Conservation (phyloP, 2,113 vertebrate genomes). For the Chunga burmeisteri region DNA sequence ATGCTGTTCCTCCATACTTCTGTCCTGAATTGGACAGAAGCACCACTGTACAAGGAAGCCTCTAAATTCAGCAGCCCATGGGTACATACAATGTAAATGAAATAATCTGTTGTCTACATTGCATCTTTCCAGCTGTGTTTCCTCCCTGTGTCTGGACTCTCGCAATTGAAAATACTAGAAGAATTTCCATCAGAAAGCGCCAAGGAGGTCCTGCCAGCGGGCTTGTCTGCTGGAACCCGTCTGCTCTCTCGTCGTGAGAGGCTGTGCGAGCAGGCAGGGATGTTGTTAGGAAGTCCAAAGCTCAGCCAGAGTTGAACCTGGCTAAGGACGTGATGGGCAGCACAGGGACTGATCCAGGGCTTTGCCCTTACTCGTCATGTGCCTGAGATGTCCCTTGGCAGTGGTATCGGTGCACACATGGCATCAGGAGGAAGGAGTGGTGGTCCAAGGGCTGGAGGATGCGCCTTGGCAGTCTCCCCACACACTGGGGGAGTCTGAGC, state of each 20-base stretch:
- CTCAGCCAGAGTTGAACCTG: background rate
- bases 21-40: background rate
- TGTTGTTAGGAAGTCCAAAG: background rate
- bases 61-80: background rate
- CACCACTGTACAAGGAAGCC: background rate
- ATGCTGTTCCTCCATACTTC: background rate
- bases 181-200: background rate
- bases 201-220: background rate
- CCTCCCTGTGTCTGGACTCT: background rate
- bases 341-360: background rate
- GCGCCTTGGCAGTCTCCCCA: background rate
- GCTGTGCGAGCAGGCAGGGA: background rate
- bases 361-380: accelerated
- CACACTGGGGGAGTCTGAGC: background rate
- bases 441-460: too few species aligned
- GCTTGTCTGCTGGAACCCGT: background rate
- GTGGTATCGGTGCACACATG: background rate
- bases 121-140: background rate
- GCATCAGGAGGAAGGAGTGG: background rate
- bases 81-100: background rate
- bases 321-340: background rate
- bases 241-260: background rate
- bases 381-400: background rate
- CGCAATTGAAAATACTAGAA: background rate
- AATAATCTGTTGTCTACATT: background rate